Conservation (phyloP, 2,888 invertebrate species). For the Megalurothrips usitatus region DNA sequence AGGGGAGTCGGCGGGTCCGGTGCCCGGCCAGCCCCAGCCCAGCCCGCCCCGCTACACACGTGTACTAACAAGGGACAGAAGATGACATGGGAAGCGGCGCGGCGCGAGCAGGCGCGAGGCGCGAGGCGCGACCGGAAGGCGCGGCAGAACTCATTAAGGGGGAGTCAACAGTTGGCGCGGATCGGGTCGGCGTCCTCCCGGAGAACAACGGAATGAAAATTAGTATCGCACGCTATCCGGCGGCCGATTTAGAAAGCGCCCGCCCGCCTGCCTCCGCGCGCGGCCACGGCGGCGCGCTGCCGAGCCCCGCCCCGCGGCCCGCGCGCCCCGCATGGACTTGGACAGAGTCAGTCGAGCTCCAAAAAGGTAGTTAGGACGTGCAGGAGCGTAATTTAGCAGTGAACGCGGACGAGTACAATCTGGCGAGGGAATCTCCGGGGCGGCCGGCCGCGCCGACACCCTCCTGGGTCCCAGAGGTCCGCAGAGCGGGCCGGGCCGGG, state of each 20-base stretch:
- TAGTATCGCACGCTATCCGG: background rate
- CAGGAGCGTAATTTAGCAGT: background rate
- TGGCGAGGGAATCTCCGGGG: background rate
- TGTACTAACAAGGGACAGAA: no score
- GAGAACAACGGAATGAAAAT: background rate
- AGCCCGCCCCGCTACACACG: no score
- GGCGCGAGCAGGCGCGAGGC: no score
- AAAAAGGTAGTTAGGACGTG: background rate
- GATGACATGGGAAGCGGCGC: no score
- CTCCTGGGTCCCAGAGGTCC: background rate
- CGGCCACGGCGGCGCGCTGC: no score
- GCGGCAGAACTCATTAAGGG: no score
- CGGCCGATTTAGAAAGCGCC: constrained; percentile 6
- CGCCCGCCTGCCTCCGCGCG: background rate
- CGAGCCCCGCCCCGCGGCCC: background rate
- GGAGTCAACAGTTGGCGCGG: no score
- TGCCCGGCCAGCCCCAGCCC: no score
- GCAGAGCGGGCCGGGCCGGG: background rate
- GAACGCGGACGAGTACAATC: background rate
- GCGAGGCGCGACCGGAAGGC: no score
- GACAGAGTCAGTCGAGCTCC: background rate
- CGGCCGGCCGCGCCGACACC: background rate
- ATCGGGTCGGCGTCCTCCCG: no score
- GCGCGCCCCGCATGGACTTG: background rate
- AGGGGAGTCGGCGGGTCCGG: background rate